Conservation (phyloP, 2,888 invertebrate genomes). For the Masnerella sp. region DNA sequence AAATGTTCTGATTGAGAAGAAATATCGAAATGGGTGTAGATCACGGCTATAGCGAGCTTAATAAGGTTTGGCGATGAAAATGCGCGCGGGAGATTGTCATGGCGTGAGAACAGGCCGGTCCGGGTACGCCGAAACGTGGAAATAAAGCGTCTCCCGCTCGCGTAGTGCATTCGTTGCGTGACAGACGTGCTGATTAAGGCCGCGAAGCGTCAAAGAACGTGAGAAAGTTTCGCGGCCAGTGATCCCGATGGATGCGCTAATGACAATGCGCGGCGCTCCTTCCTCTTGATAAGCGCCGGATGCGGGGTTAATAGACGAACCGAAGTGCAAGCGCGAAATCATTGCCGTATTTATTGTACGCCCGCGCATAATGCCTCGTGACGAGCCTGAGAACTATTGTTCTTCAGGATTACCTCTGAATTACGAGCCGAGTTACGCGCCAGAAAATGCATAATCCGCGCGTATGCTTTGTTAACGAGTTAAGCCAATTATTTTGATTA, state of each 20-base stretch:
- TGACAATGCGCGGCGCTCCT: conserved; percentile 33
- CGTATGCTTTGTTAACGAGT: conserved; percentile 52
- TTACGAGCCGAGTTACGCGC: conserved; percentile 47
- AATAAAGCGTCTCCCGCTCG: conserved; percentile 58
- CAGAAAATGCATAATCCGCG: conserved; percentile 55
- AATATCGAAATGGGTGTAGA: no score
- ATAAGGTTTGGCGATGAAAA: conserved; percentile 49
- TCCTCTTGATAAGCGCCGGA: conserved; percentile 51
- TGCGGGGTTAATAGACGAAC: conserved; percentile 49
- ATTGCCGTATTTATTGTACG: conserved; percentile 49
- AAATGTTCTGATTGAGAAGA: no score
- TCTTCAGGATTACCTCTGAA: conserved; percentile 53
- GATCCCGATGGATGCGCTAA: conserved; percentile 55
- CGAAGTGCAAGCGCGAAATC: conserved; percentile 37
- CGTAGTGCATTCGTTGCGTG: conserved; percentile 61
- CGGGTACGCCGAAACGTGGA: conserved; percentile 62
- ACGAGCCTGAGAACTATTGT: conserved; percentile 57
- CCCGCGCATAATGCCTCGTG: conserved; percentile 24
- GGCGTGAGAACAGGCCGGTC: conserved; percentile 53
- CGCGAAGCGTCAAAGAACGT: conserved; percentile 55
- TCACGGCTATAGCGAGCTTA: no score
- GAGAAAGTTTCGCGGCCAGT: conserved; percentile 54
- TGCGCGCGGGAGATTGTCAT: conserved; percentile 21
- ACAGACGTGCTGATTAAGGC: conserved; percentile 63
- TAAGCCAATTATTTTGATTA: conserved; percentile 58